phyloP scores from a whole-genome alignment of 2,113 vertebrate genomes.

The Gavialis gangeticus region DNA sequence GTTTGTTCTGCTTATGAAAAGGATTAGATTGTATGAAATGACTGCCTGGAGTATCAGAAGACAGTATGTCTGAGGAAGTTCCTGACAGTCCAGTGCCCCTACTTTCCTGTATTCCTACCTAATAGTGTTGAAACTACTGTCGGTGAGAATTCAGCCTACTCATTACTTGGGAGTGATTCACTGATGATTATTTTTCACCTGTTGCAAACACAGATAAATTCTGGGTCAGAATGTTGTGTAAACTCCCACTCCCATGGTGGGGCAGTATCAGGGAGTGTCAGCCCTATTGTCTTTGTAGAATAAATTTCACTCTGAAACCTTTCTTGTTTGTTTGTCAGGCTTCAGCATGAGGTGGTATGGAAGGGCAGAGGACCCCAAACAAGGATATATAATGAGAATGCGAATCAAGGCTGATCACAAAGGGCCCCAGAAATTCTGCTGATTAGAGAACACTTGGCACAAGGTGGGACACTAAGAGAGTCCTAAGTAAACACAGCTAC shows the following conservation, averaged over 20 bases:
- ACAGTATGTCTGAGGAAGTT: too few species aligned
- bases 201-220: neutral
- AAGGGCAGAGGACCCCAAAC: neutral
- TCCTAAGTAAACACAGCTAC: neutral
- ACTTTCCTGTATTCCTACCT: neutral
- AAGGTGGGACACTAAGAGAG: neutral
- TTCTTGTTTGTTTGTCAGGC: neutral
- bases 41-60: neutral
- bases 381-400: neutral
- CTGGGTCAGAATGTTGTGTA: neutral
- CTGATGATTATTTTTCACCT: neutral
- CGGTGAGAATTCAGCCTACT: neutral
- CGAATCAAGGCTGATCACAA: neutral
- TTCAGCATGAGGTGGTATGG: neutral
- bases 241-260: neutral
- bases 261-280: neutral
- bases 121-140: neutral
- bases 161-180: slow-evolving; percentile 34
- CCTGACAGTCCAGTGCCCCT: neutral
- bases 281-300: neutral
- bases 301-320: rapidly evolving
- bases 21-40: neutral
- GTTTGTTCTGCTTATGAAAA: neutral
- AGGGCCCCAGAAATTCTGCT: neutral
- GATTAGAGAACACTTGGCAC: neutral